Base-by-base conservation (phyloP, 92 coral and sea anemone species). In the Epizoanthus scotinus region DNA sequence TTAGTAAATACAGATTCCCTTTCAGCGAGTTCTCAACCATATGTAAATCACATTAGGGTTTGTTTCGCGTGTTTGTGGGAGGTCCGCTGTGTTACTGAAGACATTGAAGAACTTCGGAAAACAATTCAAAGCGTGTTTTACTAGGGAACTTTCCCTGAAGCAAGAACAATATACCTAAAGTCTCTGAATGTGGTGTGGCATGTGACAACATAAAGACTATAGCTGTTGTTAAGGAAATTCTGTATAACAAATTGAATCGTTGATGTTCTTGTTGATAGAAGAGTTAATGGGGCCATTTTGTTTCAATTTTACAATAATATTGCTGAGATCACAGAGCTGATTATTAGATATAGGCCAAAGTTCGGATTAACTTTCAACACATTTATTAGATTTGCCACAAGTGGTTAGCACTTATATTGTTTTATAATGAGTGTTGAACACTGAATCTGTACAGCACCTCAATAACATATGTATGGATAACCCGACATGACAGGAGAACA, bases 331-430 rank as follows among this genome's bases (percentile, higher is more conserved):
- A 71, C 17, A 40, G 26, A 17, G 73, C 17, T 50, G 78, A 71
- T 71, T 71, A 71, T 53, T 60, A 71, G 78, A 71, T 71, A 27
- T 20, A 71, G 78, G 27, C 78, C 78, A 52, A 71, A 75, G 81
- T 75, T 42, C 40, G 61, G 55, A 75, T 75, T 59, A 75, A 44
- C 55, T 75, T 75, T 38, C 67, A 59, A 26, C 54, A 10, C 27
- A 15, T 66, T 72, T 57, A 29, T 74, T 73, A 49, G 63, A 18
- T 73, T 70, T 73, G 17, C 47, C 52, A 26, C 65, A 10, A n/a
- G 67, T 66, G 3, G 68, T 28, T 75, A 75, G 52, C 14, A 44
- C 52, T 44, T 44, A 44, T 44, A 8, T 8, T 44, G 52, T 44
- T 44, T 44, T 9, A 44, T 44, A 15, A 0, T 44, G 52, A 44